Evolutionary conservation across 2,113 vertebrate species (phyloP), one percentile per base, ranked within the genome.

Genomic region (Eubucco bourcierii): DNA sequence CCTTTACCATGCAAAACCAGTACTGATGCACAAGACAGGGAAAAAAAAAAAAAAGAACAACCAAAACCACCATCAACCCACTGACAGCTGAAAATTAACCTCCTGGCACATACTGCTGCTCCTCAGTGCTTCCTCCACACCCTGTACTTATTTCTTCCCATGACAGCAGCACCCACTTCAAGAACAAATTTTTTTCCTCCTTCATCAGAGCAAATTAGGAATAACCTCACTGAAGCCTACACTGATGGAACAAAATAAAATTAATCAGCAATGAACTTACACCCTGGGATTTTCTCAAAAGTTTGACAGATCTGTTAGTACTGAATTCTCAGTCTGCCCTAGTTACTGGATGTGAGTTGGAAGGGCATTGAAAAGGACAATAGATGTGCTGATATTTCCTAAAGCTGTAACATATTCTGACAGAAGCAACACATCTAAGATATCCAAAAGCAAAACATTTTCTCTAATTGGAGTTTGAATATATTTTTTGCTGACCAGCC

Each of bases 201-300:
- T 92, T 87, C 58, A 83, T 71, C 37, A 91, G 15, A 68, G 18
- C 21, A 80, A 91, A 88, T 88, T 53, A 87, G n/a, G 64, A 93
- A 59, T 53, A 93, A 83, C 73, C 76, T 90, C 73, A 83, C 55
- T 56, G 85, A 89, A 90, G 89, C 65, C 87, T 53, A 80, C 41
- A 60, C 13, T 65, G 72, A 85, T 87, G 89, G n/a, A n/a, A n/a
- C n/a, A 72, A 92, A 91, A 90, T 91, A 91, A 90, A 94, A 93
- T 76, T 90, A 93, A 95, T 90, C 92, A 93, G 89, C 61, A 90
- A 66, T 64, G 89, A 80, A 80, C 50, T 73, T 87, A 95, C 63
- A 93, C 89, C 72, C 79, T 83, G 89, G 87, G 95, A 92, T 92
- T 95, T 92, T 92, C 92, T 95, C 60, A 95, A 94, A 96, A 96